phyloP scores from a whole-genome alignment of 2,888 invertebrate genomes.

The Cantharis rustica region DNA sequence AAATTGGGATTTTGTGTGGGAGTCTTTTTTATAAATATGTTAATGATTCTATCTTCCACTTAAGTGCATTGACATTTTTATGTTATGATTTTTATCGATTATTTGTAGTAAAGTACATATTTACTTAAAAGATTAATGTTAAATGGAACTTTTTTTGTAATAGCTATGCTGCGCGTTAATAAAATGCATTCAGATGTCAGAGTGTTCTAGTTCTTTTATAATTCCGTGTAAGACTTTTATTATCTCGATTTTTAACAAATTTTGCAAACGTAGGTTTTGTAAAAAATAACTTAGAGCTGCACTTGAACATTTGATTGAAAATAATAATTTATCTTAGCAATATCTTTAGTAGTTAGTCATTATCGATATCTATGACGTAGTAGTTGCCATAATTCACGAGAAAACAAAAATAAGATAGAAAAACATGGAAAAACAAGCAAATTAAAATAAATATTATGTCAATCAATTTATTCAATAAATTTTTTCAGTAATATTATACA shows the following conservation, averaged over 20 bases:
- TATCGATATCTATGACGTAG: neutral
- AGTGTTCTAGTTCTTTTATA: neutral
- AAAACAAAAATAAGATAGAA: neutral
- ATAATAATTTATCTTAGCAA: neutral
- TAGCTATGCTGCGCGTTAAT: neutral
- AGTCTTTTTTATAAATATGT: neutral
- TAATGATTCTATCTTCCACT: neutral
- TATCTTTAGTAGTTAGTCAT: neutral
- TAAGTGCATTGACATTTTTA: neutral
- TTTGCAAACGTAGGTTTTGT: no score
- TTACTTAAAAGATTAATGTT: neutral
- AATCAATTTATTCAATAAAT: neutral
- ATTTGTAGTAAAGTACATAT: neutral
- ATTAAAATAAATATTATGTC: neutral
- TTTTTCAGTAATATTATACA: neutral
- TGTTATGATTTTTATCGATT: neutral
- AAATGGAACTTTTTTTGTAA: neutral
- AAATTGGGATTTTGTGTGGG: neutral
- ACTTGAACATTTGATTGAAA: neutral
- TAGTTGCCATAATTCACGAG: neutral
- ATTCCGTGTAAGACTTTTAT: neutral
- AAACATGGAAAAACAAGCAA: neutral
- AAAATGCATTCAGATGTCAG: neutral
- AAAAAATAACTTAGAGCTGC: no score
- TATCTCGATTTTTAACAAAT: no score